phyloP scores from a whole-genome alignment of 1,140 invertebrate genomes.

The Ditylenchus dipsaci region DNA sequence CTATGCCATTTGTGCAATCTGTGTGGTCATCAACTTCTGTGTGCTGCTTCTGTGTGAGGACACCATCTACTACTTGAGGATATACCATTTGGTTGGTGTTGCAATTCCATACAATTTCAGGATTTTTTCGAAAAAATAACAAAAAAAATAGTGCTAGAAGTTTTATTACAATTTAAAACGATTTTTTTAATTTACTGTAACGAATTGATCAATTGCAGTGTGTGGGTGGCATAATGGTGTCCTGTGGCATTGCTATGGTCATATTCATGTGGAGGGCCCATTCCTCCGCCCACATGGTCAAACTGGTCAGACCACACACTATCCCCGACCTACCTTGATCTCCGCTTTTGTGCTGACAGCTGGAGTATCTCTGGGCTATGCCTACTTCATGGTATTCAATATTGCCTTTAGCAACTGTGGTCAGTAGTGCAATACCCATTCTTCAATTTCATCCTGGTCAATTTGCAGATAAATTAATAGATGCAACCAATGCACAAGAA shows the following conservation, averaged over 20 bases:
- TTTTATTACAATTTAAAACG: too few relatives aligned
- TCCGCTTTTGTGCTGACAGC: slow-evolving; percentile 52
- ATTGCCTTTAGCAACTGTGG: background rate
- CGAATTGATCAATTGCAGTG: too few relatives aligned
- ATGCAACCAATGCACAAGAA: slow-evolving; percentile 45
- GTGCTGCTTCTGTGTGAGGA: slow-evolving; percentile 49
- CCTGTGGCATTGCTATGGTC: slow-evolving; percentile 46
- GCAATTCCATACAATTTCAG: background rate
- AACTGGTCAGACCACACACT: slow-evolving; percentile 50
- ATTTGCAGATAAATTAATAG: slow-evolving; percentile 50
- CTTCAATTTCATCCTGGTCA: background rate
- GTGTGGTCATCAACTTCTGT: slow-evolving; percentile 51
- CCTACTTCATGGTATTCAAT: slow-evolving; percentile 57
- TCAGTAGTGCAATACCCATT: background rate
- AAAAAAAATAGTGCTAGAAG: too few relatives aligned
- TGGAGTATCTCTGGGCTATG: slow-evolving; percentile 53
- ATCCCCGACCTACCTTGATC: slow-evolving; percentile 54
- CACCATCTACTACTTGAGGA: slow-evolving; percentile 53
- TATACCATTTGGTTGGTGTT: slow-evolving; percentile 52
- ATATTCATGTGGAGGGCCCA: slow-evolving; percentile 47
- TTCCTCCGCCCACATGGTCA: slow-evolving; percentile 27
- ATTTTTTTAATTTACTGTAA: too few relatives aligned
- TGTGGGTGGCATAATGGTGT: slow-evolving; percentile 27
- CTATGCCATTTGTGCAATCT: slow-evolving; percentile 48
- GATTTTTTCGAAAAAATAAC: slow-evolving; percentile 8